phyloP scores from a whole-genome alignment of 2,113 vertebrate genomes.

The Hemicordylus capensis region DNA sequence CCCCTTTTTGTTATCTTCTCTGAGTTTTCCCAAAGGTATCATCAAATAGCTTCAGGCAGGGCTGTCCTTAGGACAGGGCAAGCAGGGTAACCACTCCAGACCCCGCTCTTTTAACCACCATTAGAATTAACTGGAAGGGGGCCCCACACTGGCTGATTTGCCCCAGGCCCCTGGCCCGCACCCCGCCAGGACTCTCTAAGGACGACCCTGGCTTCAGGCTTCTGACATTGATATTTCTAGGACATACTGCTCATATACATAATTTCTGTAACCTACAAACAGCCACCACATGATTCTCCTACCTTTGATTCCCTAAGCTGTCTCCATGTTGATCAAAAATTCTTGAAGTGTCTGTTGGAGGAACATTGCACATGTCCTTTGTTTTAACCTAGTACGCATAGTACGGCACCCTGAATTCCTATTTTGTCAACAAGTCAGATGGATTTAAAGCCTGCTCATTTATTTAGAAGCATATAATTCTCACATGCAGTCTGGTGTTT shows the following conservation, averaged over 20 bases:
- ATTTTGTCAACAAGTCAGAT: background rate
- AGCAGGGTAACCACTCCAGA: too few species aligned
- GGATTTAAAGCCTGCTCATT: background rate
- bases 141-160: too few species aligned
- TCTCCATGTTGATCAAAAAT: background rate
- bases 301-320: background rate
- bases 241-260: accelerated
- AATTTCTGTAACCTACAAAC: slow-evolving; percentile 2
- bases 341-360: too few species aligned
- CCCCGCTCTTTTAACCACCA: too few species aligned
- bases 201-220: background rate
- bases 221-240: background rate
- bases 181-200: too few species aligned
- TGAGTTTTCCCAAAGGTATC: background rate
- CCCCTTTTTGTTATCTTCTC: background rate
- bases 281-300: background rate
- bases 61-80: too few species aligned
- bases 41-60: background rate
- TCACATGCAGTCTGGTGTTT: background rate
- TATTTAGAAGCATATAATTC: background rate
- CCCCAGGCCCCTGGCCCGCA: too few species aligned
- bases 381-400: background rate
- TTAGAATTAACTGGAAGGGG: too few species aligned
- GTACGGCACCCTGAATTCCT: accelerated
- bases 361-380: background rate